Conservation (phyloP, 2,797 vertebrate species). For the Rallus crepitans region DNA sequence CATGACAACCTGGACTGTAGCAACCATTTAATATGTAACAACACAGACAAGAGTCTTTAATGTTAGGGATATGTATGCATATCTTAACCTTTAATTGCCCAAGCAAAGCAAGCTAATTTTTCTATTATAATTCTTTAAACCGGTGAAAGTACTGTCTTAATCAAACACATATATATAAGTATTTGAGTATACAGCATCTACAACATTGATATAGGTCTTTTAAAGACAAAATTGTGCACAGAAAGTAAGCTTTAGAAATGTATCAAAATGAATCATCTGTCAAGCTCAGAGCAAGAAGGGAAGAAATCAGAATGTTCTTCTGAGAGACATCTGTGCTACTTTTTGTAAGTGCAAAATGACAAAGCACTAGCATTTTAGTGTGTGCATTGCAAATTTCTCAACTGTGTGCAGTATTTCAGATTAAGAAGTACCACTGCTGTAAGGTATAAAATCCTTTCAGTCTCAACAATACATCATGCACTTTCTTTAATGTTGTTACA, state of each 20-base stretch:
- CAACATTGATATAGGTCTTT: not conserved
- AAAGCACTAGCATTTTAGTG: not conserved
- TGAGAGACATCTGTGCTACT: not conserved
- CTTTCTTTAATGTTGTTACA: not conserved
- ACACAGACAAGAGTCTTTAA: not conserved
- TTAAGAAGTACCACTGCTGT: not conserved
- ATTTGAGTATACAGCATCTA: not conserved
- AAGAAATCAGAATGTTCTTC: not conserved
- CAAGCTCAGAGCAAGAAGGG: not conserved
- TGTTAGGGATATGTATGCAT: not conserved
- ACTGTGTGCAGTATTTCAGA: not conserved
- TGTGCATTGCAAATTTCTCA: not conserved
- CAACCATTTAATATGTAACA: not conserved
- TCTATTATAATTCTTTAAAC: not conserved
- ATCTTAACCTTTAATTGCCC: not conserved
- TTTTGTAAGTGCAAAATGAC: not conserved
- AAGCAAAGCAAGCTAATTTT: not conserved
- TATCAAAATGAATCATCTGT: not conserved
- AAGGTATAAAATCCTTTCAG: not conserved
- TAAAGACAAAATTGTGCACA: not conserved
- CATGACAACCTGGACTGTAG: not conserved
- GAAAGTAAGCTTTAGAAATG: not conserved
- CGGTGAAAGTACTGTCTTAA: not conserved
- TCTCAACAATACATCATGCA: not conserved
- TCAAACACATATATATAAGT: not conserved